Conservation (phyloP, 2,888 invertebrate species). For the Hypomecis punctinalis region DNA sequence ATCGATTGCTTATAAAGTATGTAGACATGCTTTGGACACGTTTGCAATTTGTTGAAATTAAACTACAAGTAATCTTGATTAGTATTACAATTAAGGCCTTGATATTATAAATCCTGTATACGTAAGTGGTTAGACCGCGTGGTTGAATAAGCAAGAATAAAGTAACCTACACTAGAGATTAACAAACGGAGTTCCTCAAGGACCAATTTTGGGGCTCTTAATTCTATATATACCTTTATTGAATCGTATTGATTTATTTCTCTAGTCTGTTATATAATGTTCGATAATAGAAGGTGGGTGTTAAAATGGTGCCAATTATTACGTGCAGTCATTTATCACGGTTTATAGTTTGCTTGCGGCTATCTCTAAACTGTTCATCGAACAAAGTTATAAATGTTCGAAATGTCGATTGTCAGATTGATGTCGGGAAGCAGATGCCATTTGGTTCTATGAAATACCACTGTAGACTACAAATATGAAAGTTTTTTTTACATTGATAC, state of each 20-base stretch:
- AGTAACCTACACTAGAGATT: background rate
- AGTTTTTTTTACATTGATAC: no score
- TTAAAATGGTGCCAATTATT: constrained; percentile 35
- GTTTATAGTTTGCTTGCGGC: constrained; percentile 24
- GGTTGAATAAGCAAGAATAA: constrained; percentile 13
- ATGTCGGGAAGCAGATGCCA: constrained; percentile 8
- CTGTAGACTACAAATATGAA: no score
- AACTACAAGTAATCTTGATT: constrained; percentile 7
- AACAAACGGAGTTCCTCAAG: constrained; percentile 23
- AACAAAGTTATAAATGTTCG: constrained; percentile 22
- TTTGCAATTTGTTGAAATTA: constrained; percentile 28
- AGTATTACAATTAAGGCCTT: background rate
- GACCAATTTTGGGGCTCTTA: constrained; percentile 15
- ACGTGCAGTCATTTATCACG: constrained; percentile 30
- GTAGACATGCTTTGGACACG: constrained; percentile 27
- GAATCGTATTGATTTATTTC: constrained; percentile 22
- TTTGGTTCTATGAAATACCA: background rate
- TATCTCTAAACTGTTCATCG: constrained; percentile 26
- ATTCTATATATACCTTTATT: constrained; percentile 10
- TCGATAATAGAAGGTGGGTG: constrained; percentile 29
- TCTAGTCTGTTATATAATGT: constrained; percentile 31
- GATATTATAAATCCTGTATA: constrained; percentile 1
- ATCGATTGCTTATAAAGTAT: constrained; percentile 24
- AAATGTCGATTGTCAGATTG: constrained; percentile 22
- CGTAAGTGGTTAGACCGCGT: constrained; percentile 10